Evolutionary conservation across 2,888 invertebrate genomes (phyloP).

Genomic region (Oeneis ivallda): DNA sequence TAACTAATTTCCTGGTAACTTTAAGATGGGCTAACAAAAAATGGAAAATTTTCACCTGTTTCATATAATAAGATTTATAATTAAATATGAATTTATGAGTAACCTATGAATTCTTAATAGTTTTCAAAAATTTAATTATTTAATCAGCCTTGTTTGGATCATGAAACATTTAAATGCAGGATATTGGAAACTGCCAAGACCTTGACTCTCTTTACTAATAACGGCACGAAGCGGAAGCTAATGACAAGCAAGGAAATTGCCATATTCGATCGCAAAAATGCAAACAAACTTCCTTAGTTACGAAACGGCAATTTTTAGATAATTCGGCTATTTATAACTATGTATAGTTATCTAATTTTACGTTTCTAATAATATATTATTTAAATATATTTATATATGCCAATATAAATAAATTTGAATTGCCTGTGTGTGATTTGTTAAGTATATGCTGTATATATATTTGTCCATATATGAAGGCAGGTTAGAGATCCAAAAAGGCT

Average conservation of each 20-base stretch:
- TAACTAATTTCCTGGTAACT: no score
- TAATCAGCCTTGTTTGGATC: not conserved
- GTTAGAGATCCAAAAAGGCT: no score
- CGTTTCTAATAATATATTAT: not conserved
- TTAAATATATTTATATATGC: no score
- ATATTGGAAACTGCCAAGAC: slow-evolving; percentile 25
- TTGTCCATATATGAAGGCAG: no score
- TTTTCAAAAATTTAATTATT: not conserved
- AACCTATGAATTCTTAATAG: not conserved
- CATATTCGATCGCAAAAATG: slow-evolving; percentile 17
- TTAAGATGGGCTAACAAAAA: no score
- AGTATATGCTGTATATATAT: no score
- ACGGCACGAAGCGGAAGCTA: slow-evolving; percentile 21
- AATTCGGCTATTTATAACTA: not conserved
- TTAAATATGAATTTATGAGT: no score
- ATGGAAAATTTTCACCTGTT: no score
- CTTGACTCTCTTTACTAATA: slow-evolving; percentile 23
- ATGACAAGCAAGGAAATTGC: slow-evolving; percentile 29
- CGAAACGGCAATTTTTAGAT: slow-evolving; percentile 13
- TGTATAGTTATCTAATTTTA: not conserved
- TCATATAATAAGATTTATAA: no score
- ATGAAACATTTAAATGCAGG: slow-evolving; percentile 17
- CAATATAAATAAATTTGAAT: no score
- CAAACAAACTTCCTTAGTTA: slow-evolving; percentile 15
- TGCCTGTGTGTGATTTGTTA: no score